A percentile compares a stretch with the other conserved stretches of the same genome.
These are phyloP conservation scores for Spodoptera littoralis DNA, from an alignment of 2,888 invertebrate species.

Conservation along the genomic window DNA sequence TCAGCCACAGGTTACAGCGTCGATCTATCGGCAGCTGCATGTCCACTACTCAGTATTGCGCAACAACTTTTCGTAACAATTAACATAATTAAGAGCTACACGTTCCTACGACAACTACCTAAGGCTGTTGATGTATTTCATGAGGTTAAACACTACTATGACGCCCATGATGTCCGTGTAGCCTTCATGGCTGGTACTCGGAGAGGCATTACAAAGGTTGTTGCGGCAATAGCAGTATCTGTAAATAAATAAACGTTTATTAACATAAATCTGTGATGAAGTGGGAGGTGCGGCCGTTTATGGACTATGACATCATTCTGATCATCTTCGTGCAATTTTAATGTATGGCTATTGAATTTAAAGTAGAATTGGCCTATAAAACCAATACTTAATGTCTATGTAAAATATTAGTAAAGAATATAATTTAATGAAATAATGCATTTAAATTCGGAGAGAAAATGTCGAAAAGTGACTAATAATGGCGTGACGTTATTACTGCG, in stretches of 20 bases:
- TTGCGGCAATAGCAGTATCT: conserved; percentile 93
- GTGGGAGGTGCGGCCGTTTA: not conserved
- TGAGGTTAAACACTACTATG: conserved; percentile 90
- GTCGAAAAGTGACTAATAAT: conserved; percentile 16
- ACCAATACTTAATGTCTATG: too few relatives aligned
- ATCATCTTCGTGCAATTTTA: too few relatives aligned
- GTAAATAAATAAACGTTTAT: conserved; percentile 56
- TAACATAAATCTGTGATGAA: not conserved
- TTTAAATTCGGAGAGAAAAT: conserved; percentile 15
- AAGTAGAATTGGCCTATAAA: too few relatives aligned
- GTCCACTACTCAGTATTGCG: conserved; percentile 40
- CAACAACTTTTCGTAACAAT: conserved; percentile 39
- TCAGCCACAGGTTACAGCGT: not conserved
- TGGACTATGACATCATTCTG: not conserved
- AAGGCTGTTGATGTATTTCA: conserved; percentile 89
- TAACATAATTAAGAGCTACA: conserved; percentile 47
- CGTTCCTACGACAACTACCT: conserved; percentile 68
- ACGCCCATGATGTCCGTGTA: conserved; percentile 90
- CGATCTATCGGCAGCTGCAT: too few relatives aligned
- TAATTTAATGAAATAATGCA: conserved; percentile 14
- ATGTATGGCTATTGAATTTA: too few relatives aligned
- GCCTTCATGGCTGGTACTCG: conserved; percentile 81
- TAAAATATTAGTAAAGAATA: too few relatives aligned
- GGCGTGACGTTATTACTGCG: conserved; percentile 23
- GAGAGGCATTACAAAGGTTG: conserved; percentile 92